Conservation (phyloP, 2,797 vertebrate species). For the Parotocinclus haroldoi region DNA sequence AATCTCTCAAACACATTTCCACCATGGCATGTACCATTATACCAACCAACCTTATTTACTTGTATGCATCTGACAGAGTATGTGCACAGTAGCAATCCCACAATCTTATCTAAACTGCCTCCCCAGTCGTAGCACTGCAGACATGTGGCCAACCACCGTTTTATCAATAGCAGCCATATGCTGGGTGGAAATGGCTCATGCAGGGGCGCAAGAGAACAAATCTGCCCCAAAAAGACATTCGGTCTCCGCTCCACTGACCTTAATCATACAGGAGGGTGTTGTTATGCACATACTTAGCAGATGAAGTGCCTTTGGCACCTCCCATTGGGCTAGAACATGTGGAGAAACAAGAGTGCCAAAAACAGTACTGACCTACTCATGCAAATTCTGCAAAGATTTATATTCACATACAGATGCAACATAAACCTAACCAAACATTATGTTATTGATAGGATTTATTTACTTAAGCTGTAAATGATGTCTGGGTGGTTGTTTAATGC, state of each 20-base stretch:
- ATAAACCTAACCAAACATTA: too few relatives aligned
- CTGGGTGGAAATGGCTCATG: constrained; percentile 50
- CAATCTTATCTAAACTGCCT: constrained; percentile 23
- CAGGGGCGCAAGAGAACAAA: constrained; percentile 36
- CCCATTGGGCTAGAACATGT: constrained; percentile 70
- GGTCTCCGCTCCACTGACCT: constrained; percentile 58
- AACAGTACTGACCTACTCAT: not conserved
- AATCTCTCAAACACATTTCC: not conserved
- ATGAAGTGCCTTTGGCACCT: constrained; percentile 65
- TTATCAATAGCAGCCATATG: constrained; percentile 66
- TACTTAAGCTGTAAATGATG: too few relatives aligned
- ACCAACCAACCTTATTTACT: not conserved
- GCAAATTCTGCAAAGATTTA: too few relatives aligned
- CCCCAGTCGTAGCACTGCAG: constrained; percentile 38
- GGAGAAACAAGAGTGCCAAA: constrained; percentile 43
- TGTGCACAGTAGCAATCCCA: constrained; percentile 15
- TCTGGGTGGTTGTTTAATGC: too few relatives aligned
- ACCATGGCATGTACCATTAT: not conserved
- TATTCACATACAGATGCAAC: too few relatives aligned
- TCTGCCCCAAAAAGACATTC: constrained; percentile 30
- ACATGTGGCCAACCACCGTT: constrained; percentile 37
- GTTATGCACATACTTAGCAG: constrained; percentile 63
- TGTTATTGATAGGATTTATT: too few relatives aligned
- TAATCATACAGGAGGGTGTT: constrained; percentile 63
- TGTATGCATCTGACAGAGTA: too few relatives aligned